These are phyloP conservation scores for Melieria omissa DNA, from an alignment of 2,888 invertebrate genomes.

Conservation along the genomic window DNA sequence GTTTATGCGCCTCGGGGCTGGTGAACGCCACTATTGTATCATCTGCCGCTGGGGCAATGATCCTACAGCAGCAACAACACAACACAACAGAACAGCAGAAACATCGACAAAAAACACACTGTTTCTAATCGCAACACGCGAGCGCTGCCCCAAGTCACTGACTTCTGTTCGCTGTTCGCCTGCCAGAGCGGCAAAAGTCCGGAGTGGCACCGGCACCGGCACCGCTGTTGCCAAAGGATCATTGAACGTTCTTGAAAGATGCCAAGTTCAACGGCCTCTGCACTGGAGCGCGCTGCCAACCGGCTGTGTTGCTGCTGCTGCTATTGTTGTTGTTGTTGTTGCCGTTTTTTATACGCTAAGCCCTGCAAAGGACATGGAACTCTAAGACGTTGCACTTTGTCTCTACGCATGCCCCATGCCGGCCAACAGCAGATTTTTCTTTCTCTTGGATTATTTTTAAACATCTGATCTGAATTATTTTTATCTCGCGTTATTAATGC, in stretches of 20 bases:
- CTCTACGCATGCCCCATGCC: neutral
- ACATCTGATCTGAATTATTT: slow-evolving; percentile 17
- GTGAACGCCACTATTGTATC: slow-evolving; percentile 29
- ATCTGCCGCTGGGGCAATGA: slow-evolving; percentile 14
- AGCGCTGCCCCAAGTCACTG: slow-evolving; percentile 13
- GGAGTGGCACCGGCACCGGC: neutral
- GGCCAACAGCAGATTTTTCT: slow-evolving; percentile 20
- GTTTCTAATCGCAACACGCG: slow-evolving; percentile 12
- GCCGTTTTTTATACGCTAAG: neutral
- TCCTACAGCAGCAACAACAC: neutral
- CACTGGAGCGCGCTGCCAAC: neutral
- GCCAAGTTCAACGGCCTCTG: slow-evolving; percentile 43
- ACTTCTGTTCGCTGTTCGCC: neutral
- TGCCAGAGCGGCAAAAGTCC: too few species aligned
- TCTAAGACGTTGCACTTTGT: slow-evolving; percentile 16
- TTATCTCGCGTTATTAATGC: slow-evolving; percentile 20
- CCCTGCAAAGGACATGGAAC: slow-evolving; percentile 27
- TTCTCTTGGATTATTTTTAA: slow-evolving; percentile 19
- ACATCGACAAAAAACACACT: neutral
- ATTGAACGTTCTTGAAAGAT: slow-evolving; percentile 52
- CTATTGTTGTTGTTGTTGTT: slow-evolving; percentile 10
- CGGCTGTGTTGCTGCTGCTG: neutral
- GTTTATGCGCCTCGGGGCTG: slow-evolving; percentile 32
- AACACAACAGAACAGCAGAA: neutral
- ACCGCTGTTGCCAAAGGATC: slow-evolving; percentile 20